Conservation (phyloP, 2,113 vertebrate species). For the Brevimyrus niger region DNA sequence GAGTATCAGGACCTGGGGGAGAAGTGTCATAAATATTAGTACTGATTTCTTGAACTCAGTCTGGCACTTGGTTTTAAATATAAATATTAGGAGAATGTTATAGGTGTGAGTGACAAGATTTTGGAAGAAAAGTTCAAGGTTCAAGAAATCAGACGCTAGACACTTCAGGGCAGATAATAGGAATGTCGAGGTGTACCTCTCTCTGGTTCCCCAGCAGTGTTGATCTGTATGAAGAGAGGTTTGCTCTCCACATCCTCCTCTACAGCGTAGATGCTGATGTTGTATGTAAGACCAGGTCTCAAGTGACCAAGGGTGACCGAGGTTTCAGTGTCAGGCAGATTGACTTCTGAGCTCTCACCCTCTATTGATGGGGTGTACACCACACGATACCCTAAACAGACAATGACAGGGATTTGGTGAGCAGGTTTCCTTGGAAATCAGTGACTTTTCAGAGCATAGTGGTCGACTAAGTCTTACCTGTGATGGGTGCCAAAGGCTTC, state of each 20-base stretch:
- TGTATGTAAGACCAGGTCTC: constrained; percentile 78
- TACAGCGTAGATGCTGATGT: constrained; percentile 92
- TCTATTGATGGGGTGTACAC: constrained; percentile 84
- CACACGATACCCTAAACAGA: constrained; percentile 78
- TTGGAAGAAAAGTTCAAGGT: not conserved
- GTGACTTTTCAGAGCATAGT: not conserved
- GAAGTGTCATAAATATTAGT: constrained; percentile 39
- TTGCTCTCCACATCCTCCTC: constrained; percentile 87
- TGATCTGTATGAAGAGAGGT: constrained; percentile 84
- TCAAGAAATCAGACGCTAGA: too few relatives aligned
- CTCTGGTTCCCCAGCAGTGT: constrained; percentile 63
- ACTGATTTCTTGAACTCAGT: not conserved
- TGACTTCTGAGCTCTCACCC: constrained; percentile 89
- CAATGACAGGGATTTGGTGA: not conserved
- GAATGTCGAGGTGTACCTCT: not conserved
- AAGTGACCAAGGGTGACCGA: constrained; percentile 89
- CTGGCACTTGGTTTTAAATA: not conserved
- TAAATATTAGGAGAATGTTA: not conserved
- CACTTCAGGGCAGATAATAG: not conserved
- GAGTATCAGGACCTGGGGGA: constrained; percentile 77
- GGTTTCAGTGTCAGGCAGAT: constrained; percentile 79
- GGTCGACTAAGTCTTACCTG: constrained; percentile 57
- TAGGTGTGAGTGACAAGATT: not conserved
- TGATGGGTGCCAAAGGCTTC: constrained; percentile 86
- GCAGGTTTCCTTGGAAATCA: not conserved